Base-by-base conservation (phyloP, 2,797 vertebrate species). In the Gadopsis marmoratus region DNA sequence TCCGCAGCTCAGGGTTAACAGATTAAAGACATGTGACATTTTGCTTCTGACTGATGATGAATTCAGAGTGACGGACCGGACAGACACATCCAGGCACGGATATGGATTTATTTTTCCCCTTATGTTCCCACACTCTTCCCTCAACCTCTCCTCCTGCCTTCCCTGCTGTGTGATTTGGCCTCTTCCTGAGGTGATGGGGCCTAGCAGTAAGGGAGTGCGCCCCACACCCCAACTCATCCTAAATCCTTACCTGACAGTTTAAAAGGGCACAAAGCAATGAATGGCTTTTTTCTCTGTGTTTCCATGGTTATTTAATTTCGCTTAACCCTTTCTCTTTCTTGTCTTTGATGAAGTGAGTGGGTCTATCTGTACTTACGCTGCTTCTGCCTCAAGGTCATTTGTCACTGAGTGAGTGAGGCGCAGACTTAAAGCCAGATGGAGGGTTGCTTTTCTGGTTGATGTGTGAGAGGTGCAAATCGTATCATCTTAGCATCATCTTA, bases 241-340 rank as follows among this genome's bases (percentile, higher is more conserved):
- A 92, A 93, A 95, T 95, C 93, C 92, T 84, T 83, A 91, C 86
- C 61, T 91, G 94, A 93, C 92, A 93, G 82, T 91, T 94, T 93
- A 87, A 94, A 95, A 94, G 94, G 92, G 87, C 92, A 92, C 82
- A 82, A 74, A 85, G 84, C 76, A 86, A 92, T 87, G 71, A 83
- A 89, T 91, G 88, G 78, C 76, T 91, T 86, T 91, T 91, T 86
- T 85, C 16, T 88, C 81, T 37, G 48, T 67, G 85, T 94, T 90
- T 84, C 90, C 83, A 84, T 92, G 91, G 89, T 89, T 93, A 88
- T 92, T 86, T 86, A 81, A 79, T 78, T 65, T 79, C 78, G 84
- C 60, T 91, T 91, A 84, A 90, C 84, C 89, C 81, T 63, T 87
- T 84, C 79, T 79, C 64, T 84, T 88, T 85, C 83, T 79, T 82